Evolutionary conservation across 1,140 invertebrate species (phyloP).

Genomic region (Prorops nasuta): DNA sequence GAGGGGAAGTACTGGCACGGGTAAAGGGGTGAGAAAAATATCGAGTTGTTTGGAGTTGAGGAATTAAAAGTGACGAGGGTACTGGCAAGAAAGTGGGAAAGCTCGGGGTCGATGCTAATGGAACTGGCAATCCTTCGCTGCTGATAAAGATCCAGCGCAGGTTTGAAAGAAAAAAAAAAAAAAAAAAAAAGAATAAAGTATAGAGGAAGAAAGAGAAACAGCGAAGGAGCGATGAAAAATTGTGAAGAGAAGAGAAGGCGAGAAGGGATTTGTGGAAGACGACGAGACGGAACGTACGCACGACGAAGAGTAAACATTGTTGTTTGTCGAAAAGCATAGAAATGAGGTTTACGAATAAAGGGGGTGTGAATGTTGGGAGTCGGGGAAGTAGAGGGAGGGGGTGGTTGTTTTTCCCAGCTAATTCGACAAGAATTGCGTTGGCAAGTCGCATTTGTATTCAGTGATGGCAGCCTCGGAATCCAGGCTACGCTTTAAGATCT

Average conservation of each 20-base stretch:
- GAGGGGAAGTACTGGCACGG: conserved; percentile 32
- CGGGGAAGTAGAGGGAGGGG: no score
- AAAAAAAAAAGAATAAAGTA: conserved; percentile 25
- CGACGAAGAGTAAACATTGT: no score
- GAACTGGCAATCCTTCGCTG: no score
- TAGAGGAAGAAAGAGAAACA: conserved; percentile 2
- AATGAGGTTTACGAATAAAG: no score
- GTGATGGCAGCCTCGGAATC: conserved; percentile 32
- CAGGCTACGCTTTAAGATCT: conserved; percentile 30
- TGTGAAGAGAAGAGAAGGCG: no score
- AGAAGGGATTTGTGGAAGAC: no score
- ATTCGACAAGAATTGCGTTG: conserved; percentile 36
- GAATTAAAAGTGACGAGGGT: conserved; percentile 42
- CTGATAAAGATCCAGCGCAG: conserved; percentile 25
- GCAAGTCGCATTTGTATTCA: conserved; percentile 43
- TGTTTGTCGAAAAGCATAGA: no score
- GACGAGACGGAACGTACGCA: no score
- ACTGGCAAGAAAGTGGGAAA: no score
- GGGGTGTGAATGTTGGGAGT: no score
- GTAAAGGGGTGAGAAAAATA: conserved; percentile 48
- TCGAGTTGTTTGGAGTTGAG: conserved; percentile 35
- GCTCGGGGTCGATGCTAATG: no score
- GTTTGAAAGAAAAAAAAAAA: conserved; percentile 10
- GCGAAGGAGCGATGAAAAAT: no score
- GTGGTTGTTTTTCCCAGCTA: conserved; percentile 27